phyloP scores from a whole-genome alignment of 2,113 vertebrate species.

The Coregonus clupeaformis region DNA sequence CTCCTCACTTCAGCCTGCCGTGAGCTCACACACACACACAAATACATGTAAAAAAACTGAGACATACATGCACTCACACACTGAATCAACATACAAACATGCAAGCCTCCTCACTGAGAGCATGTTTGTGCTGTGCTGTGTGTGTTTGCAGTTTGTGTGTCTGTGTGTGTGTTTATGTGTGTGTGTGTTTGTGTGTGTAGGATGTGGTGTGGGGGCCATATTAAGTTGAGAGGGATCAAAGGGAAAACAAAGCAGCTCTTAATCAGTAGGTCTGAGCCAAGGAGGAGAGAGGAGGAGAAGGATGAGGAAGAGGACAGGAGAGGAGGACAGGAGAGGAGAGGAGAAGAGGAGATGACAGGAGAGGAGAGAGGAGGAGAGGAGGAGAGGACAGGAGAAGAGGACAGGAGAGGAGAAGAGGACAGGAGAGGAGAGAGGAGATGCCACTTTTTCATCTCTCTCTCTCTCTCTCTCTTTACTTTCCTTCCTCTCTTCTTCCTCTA shows the following conservation, averaged over 20 bases:
- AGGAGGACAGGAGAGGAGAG: no score
- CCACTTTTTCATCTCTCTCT: no score
- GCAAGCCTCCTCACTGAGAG: neutral
- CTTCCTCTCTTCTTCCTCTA: slow-evolving; percentile 31
- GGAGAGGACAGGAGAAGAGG: no score
- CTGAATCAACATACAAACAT: slow-evolving; percentile 19
- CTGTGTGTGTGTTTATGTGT: neutral
- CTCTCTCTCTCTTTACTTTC: no score
- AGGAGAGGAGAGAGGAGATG: no score
- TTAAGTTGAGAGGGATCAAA: slow-evolving; percentile 66
- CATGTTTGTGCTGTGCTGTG: neutral
- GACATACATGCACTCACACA: slow-evolving; percentile 21
- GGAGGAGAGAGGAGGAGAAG: no score
- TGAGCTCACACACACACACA: neutral
- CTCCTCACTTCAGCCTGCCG: slow-evolving; percentile 23
- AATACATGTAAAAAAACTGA: no score
- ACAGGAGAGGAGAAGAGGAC: no score
- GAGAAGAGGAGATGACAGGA: no score
- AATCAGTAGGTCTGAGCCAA: slow-evolving; percentile 64
- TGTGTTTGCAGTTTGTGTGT: neutral
- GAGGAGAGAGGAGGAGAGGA: no score
- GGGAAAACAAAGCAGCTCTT: slow-evolving; percentile 58
- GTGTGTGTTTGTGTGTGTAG: slow-evolving; percentile 20
- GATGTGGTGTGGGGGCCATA: slow-evolving; percentile 55
- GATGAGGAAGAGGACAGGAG: no score